A percentile compares a stretch with the other conserved stretches of the same genome.
phyloP scores from a whole-genome alignment of 2,888 invertebrate genomes.

The Phortica okadai region DNA sequence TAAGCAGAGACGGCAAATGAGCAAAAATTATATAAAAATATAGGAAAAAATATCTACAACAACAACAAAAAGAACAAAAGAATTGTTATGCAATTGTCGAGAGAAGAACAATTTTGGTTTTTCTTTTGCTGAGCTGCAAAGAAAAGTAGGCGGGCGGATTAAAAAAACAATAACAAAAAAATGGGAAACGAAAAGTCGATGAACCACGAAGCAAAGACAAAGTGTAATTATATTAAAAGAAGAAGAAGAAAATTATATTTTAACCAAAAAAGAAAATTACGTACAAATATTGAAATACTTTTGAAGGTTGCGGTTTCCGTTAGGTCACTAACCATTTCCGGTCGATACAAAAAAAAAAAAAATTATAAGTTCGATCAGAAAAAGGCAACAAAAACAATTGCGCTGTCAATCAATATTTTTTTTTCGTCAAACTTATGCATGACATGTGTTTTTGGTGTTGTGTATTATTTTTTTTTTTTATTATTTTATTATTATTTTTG shows the following conservation, averaged over 20 bases:
- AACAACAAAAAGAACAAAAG: slow-evolving; percentile 11
- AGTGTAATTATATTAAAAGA: neutral
- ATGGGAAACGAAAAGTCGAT: slow-evolving; percentile 10
- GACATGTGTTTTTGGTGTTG: neutral
- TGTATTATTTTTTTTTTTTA: neutral
- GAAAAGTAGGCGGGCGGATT: neutral
- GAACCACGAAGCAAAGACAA: slow-evolving; percentile 39
- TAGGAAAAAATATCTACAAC: neutral
- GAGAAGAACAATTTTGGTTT: neutral
- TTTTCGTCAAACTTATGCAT: neutral
- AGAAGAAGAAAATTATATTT: neutral
- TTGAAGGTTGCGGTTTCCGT: slow-evolving; percentile 60
- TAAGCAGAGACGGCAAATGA: slow-evolving; percentile 7
- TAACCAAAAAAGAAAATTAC: neutral
- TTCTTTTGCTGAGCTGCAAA: neutral
- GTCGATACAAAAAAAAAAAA: neutral
- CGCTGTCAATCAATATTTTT: slow-evolving; percentile 46
- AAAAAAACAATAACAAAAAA: neutral
- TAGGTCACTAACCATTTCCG: slow-evolving; percentile 35
- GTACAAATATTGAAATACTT: neutral
- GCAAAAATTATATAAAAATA: slow-evolving; percentile 3
- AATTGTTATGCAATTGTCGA: slow-evolving; percentile 27
- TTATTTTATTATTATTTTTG: neutral
- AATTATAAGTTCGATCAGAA: neutral
- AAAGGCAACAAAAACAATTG: neutral